Conservation (phyloP, 2,797 vertebrate genomes). For the Coluber constrictor region DNA sequence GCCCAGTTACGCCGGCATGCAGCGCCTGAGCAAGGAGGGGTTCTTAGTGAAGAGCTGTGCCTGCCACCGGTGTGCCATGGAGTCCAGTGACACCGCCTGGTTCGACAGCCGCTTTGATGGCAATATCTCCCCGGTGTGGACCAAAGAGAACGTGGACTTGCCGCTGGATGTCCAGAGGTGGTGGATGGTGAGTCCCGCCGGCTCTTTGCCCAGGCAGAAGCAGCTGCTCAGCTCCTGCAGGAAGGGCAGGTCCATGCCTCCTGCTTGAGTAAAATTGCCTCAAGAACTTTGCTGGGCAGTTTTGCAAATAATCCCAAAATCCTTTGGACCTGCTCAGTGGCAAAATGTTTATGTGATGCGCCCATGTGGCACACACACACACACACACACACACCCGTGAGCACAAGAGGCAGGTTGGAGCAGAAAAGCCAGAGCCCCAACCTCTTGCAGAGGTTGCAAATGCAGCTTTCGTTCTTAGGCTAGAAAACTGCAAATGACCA, state of each 20-base stretch:
- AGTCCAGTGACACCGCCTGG: constrained; percentile 81
- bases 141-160: constrained; percentile 89
- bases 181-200: constrained; percentile 91
- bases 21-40: constrained; percentile 67
- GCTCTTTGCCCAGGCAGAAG: neutral
- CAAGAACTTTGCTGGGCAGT: neutral
- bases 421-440: neutral
- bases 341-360: neutral
- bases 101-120: constrained; percentile 89
- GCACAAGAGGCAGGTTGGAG: neutral
- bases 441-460: neutral
- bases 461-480: neutral
- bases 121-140: constrained; percentile 90
- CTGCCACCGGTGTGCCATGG: constrained; percentile 84
- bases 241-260: neutral
- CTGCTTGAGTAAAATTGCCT: neutral
- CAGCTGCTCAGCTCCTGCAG: neutral
- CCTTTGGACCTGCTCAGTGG: neutral
- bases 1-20: constrained; percentile 80
- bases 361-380: too few relatives aligned
- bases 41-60: constrained; percentile 77
- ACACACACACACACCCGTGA: neutral
- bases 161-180: constrained; percentile 92
- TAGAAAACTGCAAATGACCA: neutral
- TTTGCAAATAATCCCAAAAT: neutral